Percentiles rank a stretch among this genome's conserved stretches.
These are phyloP conservation scores for Hypselothyrea guttata DNA, from an alignment of 2,888 invertebrate species.

Conservation along the genomic window DNA sequence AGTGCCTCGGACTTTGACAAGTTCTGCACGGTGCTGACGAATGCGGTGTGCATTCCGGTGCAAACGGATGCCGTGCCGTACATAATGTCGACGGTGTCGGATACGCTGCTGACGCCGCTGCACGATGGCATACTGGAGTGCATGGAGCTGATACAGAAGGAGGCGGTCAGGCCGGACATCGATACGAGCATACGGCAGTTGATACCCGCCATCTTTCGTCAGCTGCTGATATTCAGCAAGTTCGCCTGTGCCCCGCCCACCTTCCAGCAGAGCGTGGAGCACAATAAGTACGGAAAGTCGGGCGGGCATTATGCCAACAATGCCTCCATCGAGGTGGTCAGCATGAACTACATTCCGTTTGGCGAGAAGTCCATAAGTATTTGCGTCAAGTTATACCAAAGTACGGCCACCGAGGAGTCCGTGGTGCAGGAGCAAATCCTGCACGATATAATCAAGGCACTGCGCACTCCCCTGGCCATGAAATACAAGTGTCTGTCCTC, in stretches of 20 bases:
- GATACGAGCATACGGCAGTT: conserved; percentile 85
- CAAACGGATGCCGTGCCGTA: conserved; percentile 91
- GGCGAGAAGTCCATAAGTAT: conserved; percentile 90
- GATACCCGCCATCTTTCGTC: conserved; percentile 87
- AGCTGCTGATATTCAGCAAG: conserved; percentile 86
- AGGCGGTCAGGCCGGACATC: conserved; percentile 84
- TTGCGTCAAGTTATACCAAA: conserved; percentile 89
- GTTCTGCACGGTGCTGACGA: conserved; percentile 89
- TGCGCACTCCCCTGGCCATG: conserved; percentile 89
- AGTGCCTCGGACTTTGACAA: conserved; percentile 88
- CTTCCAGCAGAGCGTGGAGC: conserved; percentile 79
- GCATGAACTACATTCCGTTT: conserved; percentile 93
- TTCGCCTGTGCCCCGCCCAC: conserved; percentile 88
- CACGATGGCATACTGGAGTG: conserved; percentile 93
- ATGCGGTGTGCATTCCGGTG: conserved; percentile 90
- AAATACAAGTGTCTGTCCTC: conserved; percentile 92
- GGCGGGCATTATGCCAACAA: conserved; percentile 78
- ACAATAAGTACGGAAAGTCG: conserved; percentile 84
- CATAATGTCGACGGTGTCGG: conserved; percentile 90
- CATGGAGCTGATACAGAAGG: conserved; percentile 93
- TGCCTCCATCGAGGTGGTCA: conserved; percentile 87
- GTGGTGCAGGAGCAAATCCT: conserved; percentile 89
- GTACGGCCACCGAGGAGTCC: conserved; percentile 87
- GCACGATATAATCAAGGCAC: conserved; percentile 86
- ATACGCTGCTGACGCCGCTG: conserved; percentile 90